A percentile compares a stretch with the other conserved stretches of the same genome.
phyloP scores from a whole-genome alignment of 2,888 invertebrate genomes.

The Drosophila ochracea region DNA sequence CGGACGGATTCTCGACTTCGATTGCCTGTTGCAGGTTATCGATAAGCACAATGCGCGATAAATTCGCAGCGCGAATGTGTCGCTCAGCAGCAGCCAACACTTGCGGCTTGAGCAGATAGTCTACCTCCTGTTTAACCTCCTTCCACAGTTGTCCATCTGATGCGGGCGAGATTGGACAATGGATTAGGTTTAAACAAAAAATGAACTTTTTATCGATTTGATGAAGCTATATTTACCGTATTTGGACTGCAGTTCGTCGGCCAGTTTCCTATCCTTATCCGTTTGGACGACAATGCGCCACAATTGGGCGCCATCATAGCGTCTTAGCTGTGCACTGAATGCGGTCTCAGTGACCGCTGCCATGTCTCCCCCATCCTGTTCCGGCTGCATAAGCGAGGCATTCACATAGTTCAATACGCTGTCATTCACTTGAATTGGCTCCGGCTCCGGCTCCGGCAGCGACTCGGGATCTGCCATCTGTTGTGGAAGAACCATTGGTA shows the following conservation, averaged over 20 bases:
- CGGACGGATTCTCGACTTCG: conserved; percentile 91
- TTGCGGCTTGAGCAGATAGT: conserved; percentile 90
- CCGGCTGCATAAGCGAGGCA: conserved; percentile 70
- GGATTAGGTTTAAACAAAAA: background rate
- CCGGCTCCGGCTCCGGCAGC: background rate
- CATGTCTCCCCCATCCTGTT: conserved; percentile 31
- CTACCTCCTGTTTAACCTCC: conserved; percentile 86
- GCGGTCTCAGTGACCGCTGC: conserved; percentile 25
- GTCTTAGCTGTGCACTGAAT: conserved; percentile 85
- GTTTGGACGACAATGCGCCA: conserved; percentile 89
- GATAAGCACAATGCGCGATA: conserved; percentile 90
- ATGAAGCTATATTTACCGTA: conserved; percentile 86
- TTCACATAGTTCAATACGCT: conserved; percentile 83
- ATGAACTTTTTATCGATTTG: background rate
- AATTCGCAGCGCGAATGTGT: conserved; percentile 87
- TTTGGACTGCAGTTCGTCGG: conserved; percentile 86
- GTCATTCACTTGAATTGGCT: conserved; percentile 63
- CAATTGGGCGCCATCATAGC: conserved; percentile 91
- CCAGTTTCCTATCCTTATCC: conserved; percentile 86
- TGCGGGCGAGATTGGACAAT: background rate
- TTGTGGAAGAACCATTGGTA: conserved; percentile 52
- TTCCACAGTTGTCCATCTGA: conserved; percentile 85
- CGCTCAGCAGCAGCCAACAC: conserved; percentile 88
- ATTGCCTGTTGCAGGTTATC: conserved; percentile 92
- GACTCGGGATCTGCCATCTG: background rate